Percentiles rank a stretch among this genome's conserved stretches.
Evolutionary conservation across 2,797 vertebrate genomes (phyloP).

Genomic region (Sebastes elongatus): DNA sequence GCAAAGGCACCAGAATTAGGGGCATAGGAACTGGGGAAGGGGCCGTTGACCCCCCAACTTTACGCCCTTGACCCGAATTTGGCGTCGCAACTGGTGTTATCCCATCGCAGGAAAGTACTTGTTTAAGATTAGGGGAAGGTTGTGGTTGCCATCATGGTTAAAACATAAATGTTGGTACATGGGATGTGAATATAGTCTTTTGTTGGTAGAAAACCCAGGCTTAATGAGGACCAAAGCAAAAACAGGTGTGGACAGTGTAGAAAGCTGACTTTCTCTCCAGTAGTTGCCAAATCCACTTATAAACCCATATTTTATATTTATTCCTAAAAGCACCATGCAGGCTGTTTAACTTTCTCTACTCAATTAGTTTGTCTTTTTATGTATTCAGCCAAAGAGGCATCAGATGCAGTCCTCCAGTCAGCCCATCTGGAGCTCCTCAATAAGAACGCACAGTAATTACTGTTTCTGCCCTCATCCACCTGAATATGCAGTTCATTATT

Average conservation of each 20-base stretch:
- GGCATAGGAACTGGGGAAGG: too few species aligned
- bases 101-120: background rate
- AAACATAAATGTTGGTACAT: too few species aligned
- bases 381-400: background rate
- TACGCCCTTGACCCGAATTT: too few species aligned
- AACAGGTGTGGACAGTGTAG: background rate
- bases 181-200: background rate
- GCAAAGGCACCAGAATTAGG: too few species aligned
- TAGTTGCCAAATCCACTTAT: background rate
- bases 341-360: background rate
- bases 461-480: background rate
- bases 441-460: background rate
- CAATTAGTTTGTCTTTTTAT: background rate
- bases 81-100: too few species aligned
- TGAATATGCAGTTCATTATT: conserved; percentile 8
- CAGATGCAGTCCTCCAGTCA: background rate
- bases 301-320: background rate
- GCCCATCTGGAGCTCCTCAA: conserved; percentile 6
- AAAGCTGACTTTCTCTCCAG: background rate
- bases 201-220: background rate
- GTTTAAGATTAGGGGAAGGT: background rate
- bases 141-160: too few species aligned
- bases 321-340: background rate
- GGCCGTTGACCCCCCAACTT: too few species aligned
- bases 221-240: background rate